Evolutionary conservation across 2,113 vertebrate genomes (phyloP).

Genomic region (Pedionomus torquatus): DNA sequence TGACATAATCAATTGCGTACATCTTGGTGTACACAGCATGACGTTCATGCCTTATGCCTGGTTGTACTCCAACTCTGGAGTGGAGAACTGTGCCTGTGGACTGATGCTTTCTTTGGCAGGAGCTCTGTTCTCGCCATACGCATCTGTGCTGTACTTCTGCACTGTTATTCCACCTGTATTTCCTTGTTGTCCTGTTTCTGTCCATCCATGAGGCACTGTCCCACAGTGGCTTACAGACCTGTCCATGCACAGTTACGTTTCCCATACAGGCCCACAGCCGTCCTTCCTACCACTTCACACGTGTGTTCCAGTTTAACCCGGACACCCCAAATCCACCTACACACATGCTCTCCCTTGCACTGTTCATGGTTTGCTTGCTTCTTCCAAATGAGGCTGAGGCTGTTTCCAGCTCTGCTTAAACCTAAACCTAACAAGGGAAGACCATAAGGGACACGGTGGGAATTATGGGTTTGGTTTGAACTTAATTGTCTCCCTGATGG

Average conservation of each 20-base stretch:
- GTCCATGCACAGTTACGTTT: background rate
- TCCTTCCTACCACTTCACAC: background rate
- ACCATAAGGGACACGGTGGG: background rate
- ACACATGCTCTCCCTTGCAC: background rate
- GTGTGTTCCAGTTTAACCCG: background rate
- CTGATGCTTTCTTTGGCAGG: background rate
- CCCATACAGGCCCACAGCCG: background rate
- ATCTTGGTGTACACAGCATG: background rate
- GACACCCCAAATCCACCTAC: background rate
- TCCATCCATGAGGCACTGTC: fast-evolving
- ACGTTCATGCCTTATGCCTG: background rate
- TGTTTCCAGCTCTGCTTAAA: background rate
- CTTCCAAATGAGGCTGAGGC: background rate
- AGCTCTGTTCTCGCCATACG: background rate
- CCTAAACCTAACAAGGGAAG: background rate
- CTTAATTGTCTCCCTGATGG: background rate
- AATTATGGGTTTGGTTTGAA: background rate
- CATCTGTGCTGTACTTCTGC: background rate
- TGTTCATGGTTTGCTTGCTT: background rate
- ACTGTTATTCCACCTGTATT: background rate
- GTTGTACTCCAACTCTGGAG: background rate
- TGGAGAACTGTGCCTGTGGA: background rate
- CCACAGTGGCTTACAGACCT: background rate
- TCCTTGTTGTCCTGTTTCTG: background rate
- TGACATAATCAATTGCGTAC: background rate